Evolutionary conservation across 2,797 vertebrate species (phyloP).

Genomic region (Acanthopagrus latus): DNA sequence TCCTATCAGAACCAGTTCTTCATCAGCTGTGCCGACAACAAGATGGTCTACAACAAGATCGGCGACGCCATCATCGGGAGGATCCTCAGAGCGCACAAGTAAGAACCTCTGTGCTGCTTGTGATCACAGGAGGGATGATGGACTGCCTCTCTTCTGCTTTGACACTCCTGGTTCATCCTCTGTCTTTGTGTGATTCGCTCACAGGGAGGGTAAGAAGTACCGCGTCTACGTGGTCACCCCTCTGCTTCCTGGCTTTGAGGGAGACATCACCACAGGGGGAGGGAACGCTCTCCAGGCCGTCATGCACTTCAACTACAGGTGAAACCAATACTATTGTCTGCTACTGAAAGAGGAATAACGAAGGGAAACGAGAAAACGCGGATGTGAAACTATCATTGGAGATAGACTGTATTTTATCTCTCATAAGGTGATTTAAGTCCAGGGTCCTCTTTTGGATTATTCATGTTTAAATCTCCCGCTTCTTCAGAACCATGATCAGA

Average conservation of each 20-base stretch:
- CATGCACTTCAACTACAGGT: slow-evolving; percentile 99
- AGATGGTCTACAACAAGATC: slow-evolving; percentile 94
- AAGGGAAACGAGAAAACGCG: slow-evolving; percentile 9
- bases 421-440: neutral
- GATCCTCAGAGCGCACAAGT: slow-evolving; percentile 97
- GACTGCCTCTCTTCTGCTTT: neutral
- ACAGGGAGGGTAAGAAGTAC: slow-evolving; percentile 91
- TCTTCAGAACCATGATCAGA: slow-evolving; percentile 94
- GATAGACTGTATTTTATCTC: neutral
- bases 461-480: slow-evolving; percentile 1
- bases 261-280: slow-evolving; percentile 96
- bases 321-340: neutral
- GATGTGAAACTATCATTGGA: neutral
- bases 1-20: slow-evolving; percentile 96
- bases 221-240: slow-evolving; percentile 96
- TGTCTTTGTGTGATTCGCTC: slow-evolving; percentile 11
- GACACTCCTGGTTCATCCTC: neutral
- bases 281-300: slow-evolving; percentile 95
- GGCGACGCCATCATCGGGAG: slow-evolving; percentile 94
- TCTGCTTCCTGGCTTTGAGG: slow-evolving; percentile 96
- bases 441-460: no score
- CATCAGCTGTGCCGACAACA: slow-evolving; percentile 96
- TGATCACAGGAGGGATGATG: neutral
- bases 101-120: neutral
- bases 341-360: slow-evolving; percentile 21